These are phyloP conservation scores for Idaea biselata DNA, from an alignment of 2,888 invertebrate species.

Conservation along the genomic window DNA sequence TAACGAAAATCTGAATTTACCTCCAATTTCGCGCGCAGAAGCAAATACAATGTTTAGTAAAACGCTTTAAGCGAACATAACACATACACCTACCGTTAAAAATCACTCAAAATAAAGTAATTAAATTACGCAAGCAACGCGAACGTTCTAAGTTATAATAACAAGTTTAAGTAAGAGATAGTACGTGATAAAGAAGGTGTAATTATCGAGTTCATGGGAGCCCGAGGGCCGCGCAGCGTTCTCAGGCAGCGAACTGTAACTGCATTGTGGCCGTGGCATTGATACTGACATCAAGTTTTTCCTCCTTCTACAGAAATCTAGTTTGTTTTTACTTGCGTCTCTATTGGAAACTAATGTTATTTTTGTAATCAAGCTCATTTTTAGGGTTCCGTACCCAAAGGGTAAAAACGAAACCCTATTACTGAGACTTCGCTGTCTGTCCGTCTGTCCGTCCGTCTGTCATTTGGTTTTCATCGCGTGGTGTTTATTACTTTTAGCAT, in stretches of 20 bases:
- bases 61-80: background rate
- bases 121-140: background rate
- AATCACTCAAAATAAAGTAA: background rate
- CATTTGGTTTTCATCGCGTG: no score
- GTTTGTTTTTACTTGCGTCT: background rate
- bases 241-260: conserved; percentile 63
- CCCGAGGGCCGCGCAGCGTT: conserved; percentile 38
- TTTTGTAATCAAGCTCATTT: no score
- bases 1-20: no score
- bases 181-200: conserved; percentile 13
- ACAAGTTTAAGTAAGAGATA: conserved; percentile 2
- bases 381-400: no score
- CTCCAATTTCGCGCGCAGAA: no score
- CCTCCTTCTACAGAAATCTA: background rate
- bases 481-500: no score
- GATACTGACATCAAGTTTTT: conserved; percentile 18
- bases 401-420: no score
- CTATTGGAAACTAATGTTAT: background rate
- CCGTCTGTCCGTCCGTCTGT: no score
- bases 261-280: conserved; percentile 33
- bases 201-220: conserved; percentile 43
- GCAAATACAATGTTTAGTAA: background rate
- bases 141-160: background rate
- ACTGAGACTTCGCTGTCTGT: no score
- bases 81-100: background rate